Evolutionary conservation across 2,797 vertebrate species (phyloP), one percentile per base, ranked within the genome.

Genomic region (Saguinus oedipus): DNA sequence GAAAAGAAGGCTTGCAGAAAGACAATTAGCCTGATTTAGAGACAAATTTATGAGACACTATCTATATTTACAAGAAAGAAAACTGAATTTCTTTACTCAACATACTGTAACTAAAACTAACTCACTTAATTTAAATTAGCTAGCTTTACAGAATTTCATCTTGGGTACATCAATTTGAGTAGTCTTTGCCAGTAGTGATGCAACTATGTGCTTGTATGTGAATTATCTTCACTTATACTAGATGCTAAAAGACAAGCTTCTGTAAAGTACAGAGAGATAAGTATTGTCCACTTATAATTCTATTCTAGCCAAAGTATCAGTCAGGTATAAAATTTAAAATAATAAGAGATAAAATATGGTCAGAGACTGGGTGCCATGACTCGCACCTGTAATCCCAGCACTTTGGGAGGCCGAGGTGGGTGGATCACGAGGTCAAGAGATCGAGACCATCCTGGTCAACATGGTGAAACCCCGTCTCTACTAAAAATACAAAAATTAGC

Each of bases 11-110:
- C 57, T 75, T 90, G 7, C 44, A 70, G 30, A 30, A 75, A 74
- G 39, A 50, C 80, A 75, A 50, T 87, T 68, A 61, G 55, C 39
- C 44, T 90, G 33, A 76, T 93, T 17, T 81, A 14, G 13, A 88
- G 48, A 88, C 53, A 36, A 70, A 84, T 85, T 36, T 90, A 27
- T 81, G 57, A 85, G 15, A 61, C 7, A 20, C 15, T 44, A 26
- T 68, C 15, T 44, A 26, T 68, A 79, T 83, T 82, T 84, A 33
- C 75, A 87, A 79, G 76, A 93, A 93, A 70, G 87, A 84, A 93
- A 33, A 42, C 27, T 87, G 36, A 91, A 61, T 85, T 90, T 89
- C 68, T 78, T 61, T 55, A 76, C 26, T 76, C 75, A 44, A 12
- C 39, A 24, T 74, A 30, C 8, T 42, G 0, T 72, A 70, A 76